phyloP scores from a whole-genome alignment of 2,113 vertebrate genomes.

The Himantopus leucocephalus region DNA sequence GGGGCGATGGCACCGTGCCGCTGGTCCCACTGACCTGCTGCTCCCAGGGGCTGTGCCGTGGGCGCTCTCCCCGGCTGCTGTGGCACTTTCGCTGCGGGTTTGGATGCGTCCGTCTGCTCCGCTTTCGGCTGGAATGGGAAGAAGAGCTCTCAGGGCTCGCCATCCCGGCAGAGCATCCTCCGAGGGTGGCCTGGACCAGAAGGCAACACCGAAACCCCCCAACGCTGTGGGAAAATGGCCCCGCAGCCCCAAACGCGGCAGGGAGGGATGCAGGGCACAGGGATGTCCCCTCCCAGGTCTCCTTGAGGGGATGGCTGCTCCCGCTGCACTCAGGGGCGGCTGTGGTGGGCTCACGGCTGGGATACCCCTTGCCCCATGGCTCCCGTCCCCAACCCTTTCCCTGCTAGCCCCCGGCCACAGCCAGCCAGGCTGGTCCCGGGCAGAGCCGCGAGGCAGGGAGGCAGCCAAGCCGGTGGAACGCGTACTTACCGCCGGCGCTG shows the following conservation, averaged over 20 bases:
- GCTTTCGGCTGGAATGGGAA: slow-evolving; percentile 76
- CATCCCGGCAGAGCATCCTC: not conserved
- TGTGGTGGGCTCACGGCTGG: accelerated
- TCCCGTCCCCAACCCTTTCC: not conserved
- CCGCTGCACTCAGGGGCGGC: not conserved
- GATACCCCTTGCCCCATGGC: not conserved
- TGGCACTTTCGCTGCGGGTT: slow-evolving; percentile 79
- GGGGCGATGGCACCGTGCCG: not conserved
- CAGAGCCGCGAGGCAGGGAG: not conserved
- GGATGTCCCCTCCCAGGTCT: not conserved
- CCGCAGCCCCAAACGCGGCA: not conserved
- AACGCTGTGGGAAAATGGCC: not conserved
- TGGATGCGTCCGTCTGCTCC: slow-evolving; percentile 76
- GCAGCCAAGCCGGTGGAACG: not conserved
- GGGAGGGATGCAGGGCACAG: not conserved
- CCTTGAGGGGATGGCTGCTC: not conserved
- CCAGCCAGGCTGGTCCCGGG: accelerated
- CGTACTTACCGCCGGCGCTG: slow-evolving; percentile 75
- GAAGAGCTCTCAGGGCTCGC: not conserved
- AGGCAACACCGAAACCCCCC: not conserved
- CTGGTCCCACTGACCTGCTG: slow-evolving; percentile 79
- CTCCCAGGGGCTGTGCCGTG: slow-evolving; percentile 74
- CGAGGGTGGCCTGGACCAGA: accelerated
- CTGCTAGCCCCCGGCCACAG: not conserved
- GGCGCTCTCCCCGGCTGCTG: slow-evolving; percentile 81